Conservation (phyloP, 2,888 invertebrate genomes). For the Stenodema calcarata region DNA sequence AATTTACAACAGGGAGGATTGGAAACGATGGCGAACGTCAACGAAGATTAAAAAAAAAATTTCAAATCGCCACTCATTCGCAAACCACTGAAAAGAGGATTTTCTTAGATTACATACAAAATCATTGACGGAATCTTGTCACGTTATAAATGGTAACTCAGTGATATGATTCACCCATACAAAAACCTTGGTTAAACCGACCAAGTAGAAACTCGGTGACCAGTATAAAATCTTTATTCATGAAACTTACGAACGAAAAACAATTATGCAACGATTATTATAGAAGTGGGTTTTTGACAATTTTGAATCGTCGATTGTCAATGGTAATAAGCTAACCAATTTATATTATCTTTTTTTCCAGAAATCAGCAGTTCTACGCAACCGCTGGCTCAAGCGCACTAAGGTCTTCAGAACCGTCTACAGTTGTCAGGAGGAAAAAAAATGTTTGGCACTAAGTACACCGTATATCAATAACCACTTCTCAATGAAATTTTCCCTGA, state of each 20-base stretch:
- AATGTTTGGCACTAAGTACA: constrained; percentile 14
- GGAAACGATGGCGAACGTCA: neutral
- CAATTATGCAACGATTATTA: neutral
- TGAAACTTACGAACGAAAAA: neutral
- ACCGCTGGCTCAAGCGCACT: neutral
- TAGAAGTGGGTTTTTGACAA: neutral
- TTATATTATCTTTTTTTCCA: neutral
- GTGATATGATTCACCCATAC: neutral
- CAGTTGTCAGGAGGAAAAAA: neutral
- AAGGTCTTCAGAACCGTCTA: neutral
- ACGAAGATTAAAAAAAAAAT: neutral
- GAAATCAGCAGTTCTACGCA: neutral
- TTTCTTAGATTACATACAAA: neutral
- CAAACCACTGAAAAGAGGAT: neutral
- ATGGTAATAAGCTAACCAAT: neutral
- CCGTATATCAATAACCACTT: neutral
- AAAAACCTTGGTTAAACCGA: neutral
- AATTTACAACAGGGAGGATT: neutral
- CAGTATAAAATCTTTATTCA: neutral
- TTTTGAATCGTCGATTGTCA: neutral
- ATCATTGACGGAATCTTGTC: neutral
- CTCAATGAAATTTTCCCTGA: neutral
- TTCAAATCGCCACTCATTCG: neutral
- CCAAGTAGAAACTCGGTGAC: neutral
- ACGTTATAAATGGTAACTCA: neutral